Base-by-base conservation (phyloP, 2,888 invertebrate species). In the Synergus umbraculus region DNA sequence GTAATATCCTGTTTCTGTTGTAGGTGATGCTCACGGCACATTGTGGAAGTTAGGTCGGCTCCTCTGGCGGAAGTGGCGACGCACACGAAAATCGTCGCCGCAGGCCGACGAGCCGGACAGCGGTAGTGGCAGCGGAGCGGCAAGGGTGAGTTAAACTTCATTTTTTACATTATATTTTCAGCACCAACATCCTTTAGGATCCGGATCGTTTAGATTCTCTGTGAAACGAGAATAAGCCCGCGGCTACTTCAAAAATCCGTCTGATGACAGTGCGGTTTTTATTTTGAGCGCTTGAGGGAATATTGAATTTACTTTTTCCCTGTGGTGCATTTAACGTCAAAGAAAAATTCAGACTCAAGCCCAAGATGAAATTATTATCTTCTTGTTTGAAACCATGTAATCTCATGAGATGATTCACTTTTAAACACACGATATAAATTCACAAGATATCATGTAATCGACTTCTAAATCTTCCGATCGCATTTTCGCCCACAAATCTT, bases 51-150 rank as follows among this genome's bases (percentile, higher is more conserved):
- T 88, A 86, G 85, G 81, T 85, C 86, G 83, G 86, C 84, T 83
- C 79, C 79, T 78, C 79, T 78, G 81, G 79, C 83, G 86, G 87
- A 89, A 88, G 89, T 87, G 88, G 87, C 88, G 87, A 88, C 86
- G 85, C 82, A 86, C 83, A 87, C 86, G 86, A 88, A 88, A 89
- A 89, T 89, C 87, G 88, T 88, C 85, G 88, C 87, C 88, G 88
- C 88, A 85, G 89, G 87, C 88, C 84, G 87, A 89, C 88, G 87
- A 90, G 86, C 89, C 89, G 88, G 89, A 88, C 91, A 90, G 90
- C 89, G 91, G 91, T 92, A 90, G 91, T 92, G 90, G 91, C 90
- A 91, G 91, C 90, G 89, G 89, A 91, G 88, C 89, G 90, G 90
- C 90, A 87, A 88, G 91, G 91, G 92, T 92, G 84, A 90, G 88